A percentile compares a stretch with the other conserved stretches of the same genome.
These are phyloP conservation scores for Drosophila kuntzei DNA, from an alignment of 2,888 invertebrate species.

Conservation along the genomic window DNA sequence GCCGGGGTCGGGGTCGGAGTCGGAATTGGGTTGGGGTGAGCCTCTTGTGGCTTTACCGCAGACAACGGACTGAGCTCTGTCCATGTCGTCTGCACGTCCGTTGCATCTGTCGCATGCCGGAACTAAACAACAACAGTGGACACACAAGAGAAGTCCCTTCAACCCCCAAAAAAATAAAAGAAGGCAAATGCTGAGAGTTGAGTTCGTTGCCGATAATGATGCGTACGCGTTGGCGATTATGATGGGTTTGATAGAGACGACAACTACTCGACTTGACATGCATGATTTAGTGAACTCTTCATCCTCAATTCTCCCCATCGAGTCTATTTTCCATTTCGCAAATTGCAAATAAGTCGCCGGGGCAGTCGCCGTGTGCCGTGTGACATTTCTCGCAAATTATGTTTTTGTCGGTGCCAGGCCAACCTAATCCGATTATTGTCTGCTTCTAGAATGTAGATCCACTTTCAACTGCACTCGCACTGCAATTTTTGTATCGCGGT, in stretches of 20 bases:
- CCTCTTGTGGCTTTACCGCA: slow-evolving; percentile 71
- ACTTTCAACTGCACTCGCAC: slow-evolving; percentile 32
- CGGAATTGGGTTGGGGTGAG: slow-evolving; percentile 36
- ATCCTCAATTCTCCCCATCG: slow-evolving; percentile 20
- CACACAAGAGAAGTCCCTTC: slow-evolving; percentile 44
- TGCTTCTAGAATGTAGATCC: slow-evolving; percentile 23
- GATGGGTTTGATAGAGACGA: slow-evolving; percentile 79
- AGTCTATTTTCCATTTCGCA: slow-evolving; percentile 66
- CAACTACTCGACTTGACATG: slow-evolving; percentile 80
- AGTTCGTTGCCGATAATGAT: slow-evolving; percentile 68
- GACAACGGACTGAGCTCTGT: slow-evolving; percentile 27
- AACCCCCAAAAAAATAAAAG: slow-evolving; percentile 1
- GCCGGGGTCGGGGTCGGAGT: slow-evolving; percentile 7
- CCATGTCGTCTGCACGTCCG: slow-evolving; percentile 59
- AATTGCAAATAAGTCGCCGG: slow-evolving; percentile 78
- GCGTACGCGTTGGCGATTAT: slow-evolving; percentile 74
- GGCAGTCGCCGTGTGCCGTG: slow-evolving; percentile 61
- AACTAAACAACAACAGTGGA: slow-evolving; percentile 70
- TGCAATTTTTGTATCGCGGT: slow-evolving; percentile 58
- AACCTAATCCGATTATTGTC: slow-evolving; percentile 75
- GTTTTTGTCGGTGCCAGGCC: slow-evolving; percentile 59
- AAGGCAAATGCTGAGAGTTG: neutral
- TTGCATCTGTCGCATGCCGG: slow-evolving; percentile 79
- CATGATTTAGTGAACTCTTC: slow-evolving; percentile 71
- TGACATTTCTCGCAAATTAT: slow-evolving; percentile 82